phyloP scores from a whole-genome alignment of 2,797 vertebrate species.

The Microhierax caerulescens region DNA sequence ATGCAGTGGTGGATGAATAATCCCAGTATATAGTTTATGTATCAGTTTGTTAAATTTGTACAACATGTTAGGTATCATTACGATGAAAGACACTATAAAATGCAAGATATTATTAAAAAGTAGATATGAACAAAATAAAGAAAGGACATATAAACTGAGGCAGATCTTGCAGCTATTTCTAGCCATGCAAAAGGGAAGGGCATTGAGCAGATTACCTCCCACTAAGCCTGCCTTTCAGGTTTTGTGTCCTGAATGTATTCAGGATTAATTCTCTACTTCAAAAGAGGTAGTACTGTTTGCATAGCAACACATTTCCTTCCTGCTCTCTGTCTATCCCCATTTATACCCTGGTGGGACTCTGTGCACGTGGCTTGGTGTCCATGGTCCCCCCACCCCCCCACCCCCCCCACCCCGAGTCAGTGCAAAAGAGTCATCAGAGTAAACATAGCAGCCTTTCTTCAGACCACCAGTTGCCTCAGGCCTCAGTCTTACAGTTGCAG shows the following conservation, averaged over 20 bases:
- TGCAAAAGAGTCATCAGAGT: neutral
- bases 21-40: neutral
- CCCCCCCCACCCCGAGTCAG: no score
- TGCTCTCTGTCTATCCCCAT: neutral
- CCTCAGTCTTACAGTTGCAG: neutral
- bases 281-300: conserved; percentile 4
- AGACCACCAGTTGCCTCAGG: neutral
- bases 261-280: conserved; percentile 41
- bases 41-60: neutral
- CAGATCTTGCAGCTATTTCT: neutral
- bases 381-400: no score
- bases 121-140: neutral
- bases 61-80: neutral
- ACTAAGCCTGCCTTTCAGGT: conserved; percentile 41
- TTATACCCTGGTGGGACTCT: neutral
- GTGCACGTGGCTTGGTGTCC: neutral
- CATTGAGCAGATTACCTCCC: conserved; percentile 32
- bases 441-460: neutral
- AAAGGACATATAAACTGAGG: neutral
- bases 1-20: neutral
- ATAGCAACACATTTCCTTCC: conserved; percentile 7
- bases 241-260: conserved; percentile 26
- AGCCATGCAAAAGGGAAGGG: conserved; percentile 3
- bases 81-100: conserved; percentile 1
- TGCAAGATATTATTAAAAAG: neutral